These are phyloP conservation scores for Eilema caniola DNA, from an alignment of 2,888 invertebrate genomes.

Conservation along the genomic window DNA sequence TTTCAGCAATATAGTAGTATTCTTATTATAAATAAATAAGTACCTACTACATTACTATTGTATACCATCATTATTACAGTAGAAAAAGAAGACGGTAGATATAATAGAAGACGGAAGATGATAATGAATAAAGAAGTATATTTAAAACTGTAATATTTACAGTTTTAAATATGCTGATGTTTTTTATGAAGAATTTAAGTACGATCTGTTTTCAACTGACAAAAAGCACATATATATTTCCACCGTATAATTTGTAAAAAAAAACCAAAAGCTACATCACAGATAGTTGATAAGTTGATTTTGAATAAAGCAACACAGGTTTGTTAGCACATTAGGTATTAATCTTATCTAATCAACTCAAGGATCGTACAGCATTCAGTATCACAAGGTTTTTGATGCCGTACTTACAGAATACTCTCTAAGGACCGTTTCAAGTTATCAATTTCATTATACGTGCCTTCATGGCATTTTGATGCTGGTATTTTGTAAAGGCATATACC, in stretches of 20 bases:
- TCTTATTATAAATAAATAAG: too few species aligned
- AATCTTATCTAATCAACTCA: slow-evolving; percentile 2
- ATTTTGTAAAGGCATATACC: background rate
- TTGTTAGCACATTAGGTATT: background rate
- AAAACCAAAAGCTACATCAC: background rate
- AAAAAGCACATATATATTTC: too few species aligned
- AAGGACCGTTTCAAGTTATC: slow-evolving; percentile 2
- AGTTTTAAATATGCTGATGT: too few species aligned
- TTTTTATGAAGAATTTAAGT: too few species aligned
- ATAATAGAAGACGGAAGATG: too few species aligned
- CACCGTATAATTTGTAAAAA: background rate
- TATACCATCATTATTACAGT: too few species aligned
- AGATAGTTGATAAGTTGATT: background rate
- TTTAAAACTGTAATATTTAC: too few species aligned
- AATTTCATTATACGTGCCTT: background rate
- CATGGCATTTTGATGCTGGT: background rate
- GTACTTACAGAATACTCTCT: background rate
- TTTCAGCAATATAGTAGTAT: too few species aligned
- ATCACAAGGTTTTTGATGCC: slow-evolving; percentile 2
- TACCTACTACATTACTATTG: too few species aligned
- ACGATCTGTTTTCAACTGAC: too few species aligned
- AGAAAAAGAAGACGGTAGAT: too few species aligned
- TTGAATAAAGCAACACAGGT: background rate
- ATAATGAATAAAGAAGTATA: too few species aligned
- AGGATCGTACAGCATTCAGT: background rate